A percentile compares a stretch with the other conserved stretches of the same genome.
Evolutionary conservation across 2,888 invertebrate genomes (phyloP).

Genomic region (Elmis aenea): DNA sequence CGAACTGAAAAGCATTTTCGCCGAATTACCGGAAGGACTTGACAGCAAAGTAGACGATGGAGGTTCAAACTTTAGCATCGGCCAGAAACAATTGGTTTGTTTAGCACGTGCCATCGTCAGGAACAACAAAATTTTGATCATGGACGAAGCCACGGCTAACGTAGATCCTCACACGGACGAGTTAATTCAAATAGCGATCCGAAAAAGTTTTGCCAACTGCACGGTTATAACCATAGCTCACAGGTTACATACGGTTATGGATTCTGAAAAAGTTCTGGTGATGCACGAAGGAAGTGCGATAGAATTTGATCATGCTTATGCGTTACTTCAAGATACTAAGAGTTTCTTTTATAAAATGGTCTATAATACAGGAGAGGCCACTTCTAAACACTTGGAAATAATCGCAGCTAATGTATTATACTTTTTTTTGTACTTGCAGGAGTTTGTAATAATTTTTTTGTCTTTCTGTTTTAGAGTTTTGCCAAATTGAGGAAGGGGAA

Average conservation of each 20-base stretch:
- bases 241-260: too few species aligned
- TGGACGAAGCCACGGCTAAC: too few species aligned
- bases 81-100: slow-evolving; percentile 63
- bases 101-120: slow-evolving; percentile 58
- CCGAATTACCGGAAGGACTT: slow-evolving; percentile 57
- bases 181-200: not conserved
- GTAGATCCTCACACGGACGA: too few species aligned
- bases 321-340: not conserved
- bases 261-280: not conserved
- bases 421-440: too few species aligned
- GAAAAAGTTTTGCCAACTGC: too few species aligned
- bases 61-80: slow-evolving; percentile 40
- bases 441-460: too few species aligned
- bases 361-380: not conserved
- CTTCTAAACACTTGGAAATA: not conserved
- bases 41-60: slow-evolving; percentile 66
- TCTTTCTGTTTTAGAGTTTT: too few species aligned
- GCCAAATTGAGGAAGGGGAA: too few species aligned
- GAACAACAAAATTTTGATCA: slow-evolving; percentile 34
- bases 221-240: too few species aligned
- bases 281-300: not conserved
- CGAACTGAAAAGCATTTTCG: slow-evolving; percentile 44
- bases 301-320: slow-evolving; percentile 2
- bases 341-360: slow-evolving; percentile 1
- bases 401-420: too few species aligned